Evolutionary conservation across 2,797 vertebrate species (phyloP).

Genomic region (Sebastes paucispinis): DNA sequence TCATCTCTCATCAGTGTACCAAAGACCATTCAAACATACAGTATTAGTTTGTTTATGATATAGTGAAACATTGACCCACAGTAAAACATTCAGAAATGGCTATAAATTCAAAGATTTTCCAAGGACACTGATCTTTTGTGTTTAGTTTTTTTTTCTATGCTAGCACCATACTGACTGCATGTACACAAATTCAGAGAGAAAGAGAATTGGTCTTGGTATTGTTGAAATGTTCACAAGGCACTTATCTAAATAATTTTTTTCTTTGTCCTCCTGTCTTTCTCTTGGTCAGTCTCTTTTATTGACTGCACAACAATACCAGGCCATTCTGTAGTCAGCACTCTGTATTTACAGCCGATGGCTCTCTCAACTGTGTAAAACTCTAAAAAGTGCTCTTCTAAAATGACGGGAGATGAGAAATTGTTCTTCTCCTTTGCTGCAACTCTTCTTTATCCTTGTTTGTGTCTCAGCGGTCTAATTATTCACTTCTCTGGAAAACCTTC

Average conservation of each 20-base stretch:
- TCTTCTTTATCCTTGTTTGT: conserved; percentile 2
- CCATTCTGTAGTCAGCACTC: conserved; percentile 36
- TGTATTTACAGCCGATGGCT: conserved; percentile 41
- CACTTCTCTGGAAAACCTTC: conserved; percentile 5
- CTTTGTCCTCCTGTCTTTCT: conserved; percentile 55
- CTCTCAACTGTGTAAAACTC: conserved; percentile 29
- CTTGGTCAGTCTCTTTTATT: conserved; percentile 39
- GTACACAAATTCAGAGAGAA: conserved; percentile 85
- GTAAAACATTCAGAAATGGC: conserved; percentile 61
- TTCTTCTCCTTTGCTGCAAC: conserved; percentile 18
- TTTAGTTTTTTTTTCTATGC: conserved; percentile 50
- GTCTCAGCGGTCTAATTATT: conserved; percentile 26
- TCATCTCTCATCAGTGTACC: background rate
- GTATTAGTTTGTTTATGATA: conserved; percentile 25
- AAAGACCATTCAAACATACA: conserved; percentile 40
- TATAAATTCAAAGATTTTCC: conserved; percentile 50
- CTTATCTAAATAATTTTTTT: conserved; percentile 82
- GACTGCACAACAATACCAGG: conserved; percentile 50
- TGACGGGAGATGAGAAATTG: conserved; percentile 13
- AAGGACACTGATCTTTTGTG: conserved; percentile 47
- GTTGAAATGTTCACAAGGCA: conserved; percentile 96
- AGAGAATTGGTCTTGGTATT: conserved; percentile 83
- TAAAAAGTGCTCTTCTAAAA: conserved; percentile 59
- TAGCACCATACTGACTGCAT: conserved; percentile 89
- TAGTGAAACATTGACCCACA: conserved; percentile 52